phyloP scores from a whole-genome alignment of 2,113 vertebrate species.

The Paradisaea rubra region DNA sequence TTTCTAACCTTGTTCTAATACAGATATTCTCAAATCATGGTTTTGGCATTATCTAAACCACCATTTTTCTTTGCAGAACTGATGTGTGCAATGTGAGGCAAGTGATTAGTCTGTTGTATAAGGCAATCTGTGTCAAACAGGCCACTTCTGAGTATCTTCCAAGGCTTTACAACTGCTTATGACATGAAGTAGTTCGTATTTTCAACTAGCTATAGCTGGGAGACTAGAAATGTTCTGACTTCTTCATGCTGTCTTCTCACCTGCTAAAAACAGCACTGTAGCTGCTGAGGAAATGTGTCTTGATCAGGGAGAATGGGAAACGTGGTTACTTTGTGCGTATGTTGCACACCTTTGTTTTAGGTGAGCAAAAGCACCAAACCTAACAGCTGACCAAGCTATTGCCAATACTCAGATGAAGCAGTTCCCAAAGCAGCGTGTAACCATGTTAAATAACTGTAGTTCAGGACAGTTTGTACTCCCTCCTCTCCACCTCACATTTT shows the following conservation, averaged over 20 bases:
- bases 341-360: not conserved
- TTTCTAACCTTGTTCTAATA: not conserved
- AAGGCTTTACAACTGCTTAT: not conserved
- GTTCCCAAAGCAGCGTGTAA: not conserved
- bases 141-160: not conserved
- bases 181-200: not conserved
- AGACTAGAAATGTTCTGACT: not conserved
- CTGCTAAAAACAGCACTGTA: not conserved
- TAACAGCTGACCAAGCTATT: not conserved
- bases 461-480: not conserved
- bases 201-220: not conserved
- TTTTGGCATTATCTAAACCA: not conserved
- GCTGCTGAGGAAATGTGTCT: not conserved
- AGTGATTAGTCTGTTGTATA: not conserved
- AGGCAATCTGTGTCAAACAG: not conserved
- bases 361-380: not conserved
- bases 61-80: not conserved
- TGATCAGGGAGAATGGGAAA: not conserved
- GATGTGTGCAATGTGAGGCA: not conserved
- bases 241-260: not conserved
- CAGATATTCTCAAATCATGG: not conserved
- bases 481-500: not conserved
- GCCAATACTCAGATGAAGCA: not conserved
- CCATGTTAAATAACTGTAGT: not conserved
- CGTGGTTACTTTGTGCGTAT: not conserved